phyloP scores from a whole-genome alignment of 2,888 invertebrate genomes.

The Ectemnius cavifrons region DNA sequence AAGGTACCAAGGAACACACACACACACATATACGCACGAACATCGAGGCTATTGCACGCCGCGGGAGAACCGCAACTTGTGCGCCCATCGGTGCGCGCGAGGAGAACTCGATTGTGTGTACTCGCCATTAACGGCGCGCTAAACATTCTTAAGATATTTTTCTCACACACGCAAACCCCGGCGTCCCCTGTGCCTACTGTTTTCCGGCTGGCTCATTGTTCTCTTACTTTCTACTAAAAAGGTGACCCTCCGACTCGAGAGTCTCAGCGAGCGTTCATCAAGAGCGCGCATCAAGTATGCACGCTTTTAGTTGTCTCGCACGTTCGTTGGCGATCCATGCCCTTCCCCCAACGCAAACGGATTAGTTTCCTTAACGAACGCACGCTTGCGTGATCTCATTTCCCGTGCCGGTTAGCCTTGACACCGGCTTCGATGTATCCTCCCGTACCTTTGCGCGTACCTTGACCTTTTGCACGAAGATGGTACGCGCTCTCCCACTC shows the following conservation, averaged over 20 bases:
- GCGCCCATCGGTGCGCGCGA: not conserved
- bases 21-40: not conserved
- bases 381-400: conserved; percentile 1
- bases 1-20: conserved; percentile 13
- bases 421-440: conserved; percentile 43
- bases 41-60: not conserved
- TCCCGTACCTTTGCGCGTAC: conserved; percentile 50
- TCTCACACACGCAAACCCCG: conserved; percentile 37
- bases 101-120: conserved; percentile 27
- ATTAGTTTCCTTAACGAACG: conserved; percentile 20
- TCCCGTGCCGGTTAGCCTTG: conserved; percentile 44
- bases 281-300: conserved; percentile 3
- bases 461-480: conserved; percentile 55
- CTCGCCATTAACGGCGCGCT: conserved; percentile 52
- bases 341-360: conserved; percentile 21
- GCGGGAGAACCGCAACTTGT: conserved; percentile 27
- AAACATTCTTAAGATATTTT: conserved; percentile 54
- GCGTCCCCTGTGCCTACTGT: conserved; percentile 30
- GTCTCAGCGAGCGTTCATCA: conserved; percentile 12
- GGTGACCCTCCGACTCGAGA: not conserved
- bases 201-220: conserved; percentile 49
- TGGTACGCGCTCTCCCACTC: conserved; percentile 14
- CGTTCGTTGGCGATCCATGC: not conserved
- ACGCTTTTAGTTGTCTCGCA: too few species aligned
- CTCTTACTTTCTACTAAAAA: conserved; percentile 35